These are phyloP conservation scores for Polymixis lichenea DNA, from an alignment of 2,888 invertebrate genomes.

Conservation along the genomic window DNA sequence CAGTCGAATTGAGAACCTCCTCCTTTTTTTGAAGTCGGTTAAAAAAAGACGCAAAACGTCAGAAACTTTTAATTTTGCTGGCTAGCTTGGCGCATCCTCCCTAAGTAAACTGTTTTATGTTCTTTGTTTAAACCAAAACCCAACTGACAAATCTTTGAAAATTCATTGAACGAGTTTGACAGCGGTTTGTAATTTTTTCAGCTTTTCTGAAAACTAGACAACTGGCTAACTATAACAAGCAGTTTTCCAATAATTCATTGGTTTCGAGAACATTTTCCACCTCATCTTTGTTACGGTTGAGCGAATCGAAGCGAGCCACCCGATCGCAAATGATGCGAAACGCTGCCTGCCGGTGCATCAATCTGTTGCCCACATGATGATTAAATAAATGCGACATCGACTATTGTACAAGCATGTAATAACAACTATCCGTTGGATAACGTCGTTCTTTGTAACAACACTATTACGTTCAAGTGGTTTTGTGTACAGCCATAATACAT, in stretches of 20 bases:
- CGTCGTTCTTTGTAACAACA: slow-evolving; percentile 25
- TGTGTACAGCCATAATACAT: slow-evolving; percentile 39
- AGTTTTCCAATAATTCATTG: background rate
- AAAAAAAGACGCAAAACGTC: no score
- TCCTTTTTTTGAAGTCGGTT: no score
- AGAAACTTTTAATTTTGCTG: no score
- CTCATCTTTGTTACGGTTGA: slow-evolving; percentile 22
- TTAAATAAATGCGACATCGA: slow-evolving; percentile 24
- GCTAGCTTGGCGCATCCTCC: no score
- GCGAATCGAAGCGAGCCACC: slow-evolving; percentile 8
- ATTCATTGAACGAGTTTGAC: no score
- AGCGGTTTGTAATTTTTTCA: no score
- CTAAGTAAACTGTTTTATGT: no score
- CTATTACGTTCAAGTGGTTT: slow-evolving; percentile 44
- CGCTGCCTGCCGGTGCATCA: slow-evolving; percentile 1
- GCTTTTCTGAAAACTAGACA: no score
- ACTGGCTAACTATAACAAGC: background rate
- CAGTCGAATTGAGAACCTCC: no score
- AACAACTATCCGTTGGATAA: slow-evolving; percentile 35
- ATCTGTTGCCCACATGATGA: slow-evolving; percentile 15
- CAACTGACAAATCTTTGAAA: no score
- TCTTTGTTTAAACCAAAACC: no score
- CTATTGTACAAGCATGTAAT: slow-evolving; percentile 21
- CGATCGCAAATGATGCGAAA: slow-evolving; percentile 18
- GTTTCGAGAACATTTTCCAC: background rate